These are phyloP conservation scores for Colaptes auratus DNA, from an alignment of 2,113 vertebrate species.

Conservation along the genomic window DNA sequence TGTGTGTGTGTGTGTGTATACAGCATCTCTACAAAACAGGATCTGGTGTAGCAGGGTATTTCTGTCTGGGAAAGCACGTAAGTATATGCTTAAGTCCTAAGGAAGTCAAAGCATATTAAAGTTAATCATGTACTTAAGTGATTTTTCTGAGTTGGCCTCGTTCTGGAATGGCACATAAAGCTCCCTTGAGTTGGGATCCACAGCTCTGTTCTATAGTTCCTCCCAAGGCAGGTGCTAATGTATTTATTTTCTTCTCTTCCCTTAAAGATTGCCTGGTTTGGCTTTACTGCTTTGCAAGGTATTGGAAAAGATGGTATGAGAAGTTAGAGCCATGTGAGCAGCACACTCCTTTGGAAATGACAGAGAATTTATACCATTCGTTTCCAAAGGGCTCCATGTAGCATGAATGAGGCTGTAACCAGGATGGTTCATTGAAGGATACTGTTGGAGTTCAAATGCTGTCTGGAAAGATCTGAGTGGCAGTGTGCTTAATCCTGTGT, in stretches of 20 bases:
- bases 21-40: neutral
- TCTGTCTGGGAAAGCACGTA: neutral
- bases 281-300: neutral
- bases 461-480: constrained; percentile 23
- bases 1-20: neutral
- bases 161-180: neutral
- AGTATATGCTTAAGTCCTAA: neutral
- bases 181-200: neutral
- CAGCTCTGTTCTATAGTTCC: neutral
- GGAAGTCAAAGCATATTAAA: constrained; percentile 27
- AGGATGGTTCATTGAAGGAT: constrained; percentile 19
- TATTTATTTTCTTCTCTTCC: neutral
- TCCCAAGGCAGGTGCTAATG: neutral
- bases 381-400: neutral
- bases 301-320: neutral
- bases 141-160: constrained; percentile 26
- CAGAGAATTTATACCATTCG: neutral
- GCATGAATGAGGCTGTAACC: neutral
- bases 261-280: neutral
- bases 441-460: neutral
- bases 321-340: neutral
- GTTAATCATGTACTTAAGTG: constrained; percentile 53
- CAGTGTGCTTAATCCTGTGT: neutral
- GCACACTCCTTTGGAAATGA: constrained; percentile 1
- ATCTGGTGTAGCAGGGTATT: constrained; percentile 39